Evolutionary conservation across 2,797 vertebrate genomes (phyloP).

Genomic region (Dermochelys coriacea): DNA sequence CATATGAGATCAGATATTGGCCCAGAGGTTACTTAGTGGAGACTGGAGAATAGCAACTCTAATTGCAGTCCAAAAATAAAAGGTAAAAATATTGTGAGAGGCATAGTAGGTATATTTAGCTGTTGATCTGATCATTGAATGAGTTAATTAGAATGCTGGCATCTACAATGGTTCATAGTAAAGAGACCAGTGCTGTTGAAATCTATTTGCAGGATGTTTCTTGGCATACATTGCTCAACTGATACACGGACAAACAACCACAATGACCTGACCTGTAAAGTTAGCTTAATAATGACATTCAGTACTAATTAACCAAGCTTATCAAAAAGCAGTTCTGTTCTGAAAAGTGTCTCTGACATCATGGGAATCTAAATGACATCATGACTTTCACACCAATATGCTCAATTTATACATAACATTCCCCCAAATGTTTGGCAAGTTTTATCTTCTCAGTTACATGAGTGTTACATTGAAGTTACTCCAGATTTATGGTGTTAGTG

Average conservation of each 20-base stretch:
- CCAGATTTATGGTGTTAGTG: not conserved
- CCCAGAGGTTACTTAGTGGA: not conserved
- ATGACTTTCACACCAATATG: not conserved
- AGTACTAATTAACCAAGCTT: not conserved
- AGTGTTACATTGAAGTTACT: not conserved
- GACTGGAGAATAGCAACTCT: not conserved
- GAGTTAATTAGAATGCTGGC: not conserved
- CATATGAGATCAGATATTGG: not conserved
- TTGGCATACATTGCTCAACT: not conserved
- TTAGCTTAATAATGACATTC: not conserved
- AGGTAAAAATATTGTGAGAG: not conserved
- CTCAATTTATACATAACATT: not conserved
- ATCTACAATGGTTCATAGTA: not conserved
- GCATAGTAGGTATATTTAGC: not conserved
- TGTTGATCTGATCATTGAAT: not conserved
- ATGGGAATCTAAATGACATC: not conserved
- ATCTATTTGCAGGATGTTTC: not conserved
- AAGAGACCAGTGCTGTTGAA: not conserved
- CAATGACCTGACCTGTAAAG: not conserved
- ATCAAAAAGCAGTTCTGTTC: not conserved
- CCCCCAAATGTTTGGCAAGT: not conserved
- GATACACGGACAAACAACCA: not conserved
- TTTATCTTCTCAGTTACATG: not conserved
- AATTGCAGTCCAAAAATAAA: not conserved
- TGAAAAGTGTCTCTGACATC: not conserved